Conservation (phyloP, 2,113 vertebrate species). For the Gymnogyps californianus region DNA sequence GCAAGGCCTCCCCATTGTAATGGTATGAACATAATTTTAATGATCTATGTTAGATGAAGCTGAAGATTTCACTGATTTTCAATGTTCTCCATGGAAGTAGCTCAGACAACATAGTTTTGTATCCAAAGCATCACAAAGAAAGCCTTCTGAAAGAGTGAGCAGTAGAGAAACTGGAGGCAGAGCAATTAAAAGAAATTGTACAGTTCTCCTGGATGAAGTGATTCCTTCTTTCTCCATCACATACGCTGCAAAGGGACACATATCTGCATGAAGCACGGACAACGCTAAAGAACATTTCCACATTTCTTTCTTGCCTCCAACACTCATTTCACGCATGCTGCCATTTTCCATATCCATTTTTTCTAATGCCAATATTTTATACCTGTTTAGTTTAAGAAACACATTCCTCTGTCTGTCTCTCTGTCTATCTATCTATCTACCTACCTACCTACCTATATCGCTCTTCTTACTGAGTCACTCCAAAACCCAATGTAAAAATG, state of each 20-base stretch:
- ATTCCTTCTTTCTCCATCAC: not conserved
- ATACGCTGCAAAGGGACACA: rapidly evolving
- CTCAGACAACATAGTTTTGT: not conserved
- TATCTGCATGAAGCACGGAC: not conserved
- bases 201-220: not conserved
- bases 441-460: rapidly evolving
- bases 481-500: not conserved
- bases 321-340: not conserved
- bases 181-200: not conserved
- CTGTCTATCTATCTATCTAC: rapidly evolving
- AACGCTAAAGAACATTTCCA: not conserved
- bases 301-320: not conserved
- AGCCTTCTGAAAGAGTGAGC: not conserved
- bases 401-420: not conserved
- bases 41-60: not conserved
- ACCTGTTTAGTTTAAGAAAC: not conserved
- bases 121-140: not conserved
- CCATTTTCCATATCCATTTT: not conserved
- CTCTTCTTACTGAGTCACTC: not conserved
- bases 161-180: not conserved
- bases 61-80: not conserved
- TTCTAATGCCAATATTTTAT: not conserved
- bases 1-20: not conserved
- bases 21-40: not conserved
- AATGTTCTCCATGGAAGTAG: not conserved